phyloP scores from a whole-genome alignment of 2,797 vertebrate species.

The Ctenochaetus hawaiiensis region DNA sequence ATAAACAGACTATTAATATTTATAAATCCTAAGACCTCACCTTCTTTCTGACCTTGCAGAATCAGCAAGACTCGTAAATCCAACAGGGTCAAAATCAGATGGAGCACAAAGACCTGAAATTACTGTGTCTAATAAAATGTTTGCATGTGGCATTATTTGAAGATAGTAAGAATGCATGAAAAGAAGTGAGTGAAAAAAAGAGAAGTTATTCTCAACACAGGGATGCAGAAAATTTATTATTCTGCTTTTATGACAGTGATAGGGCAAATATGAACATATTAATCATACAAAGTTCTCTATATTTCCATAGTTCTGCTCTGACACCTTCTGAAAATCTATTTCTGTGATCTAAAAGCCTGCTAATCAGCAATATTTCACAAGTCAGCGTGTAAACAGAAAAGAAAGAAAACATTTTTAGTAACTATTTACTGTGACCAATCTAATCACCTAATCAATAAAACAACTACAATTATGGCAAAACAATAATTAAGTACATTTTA shows the following conservation, averaged over 20 bases:
- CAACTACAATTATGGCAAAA: conserved; percentile 33
- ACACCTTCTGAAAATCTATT: neutral
- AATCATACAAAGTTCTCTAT: conserved; percentile 19
- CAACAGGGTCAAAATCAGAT: neutral
- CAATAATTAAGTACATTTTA: conserved; percentile 56
- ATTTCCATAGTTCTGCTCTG: conserved; percentile 13
- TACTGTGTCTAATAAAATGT: neutral
- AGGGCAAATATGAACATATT: conserved; percentile 24
- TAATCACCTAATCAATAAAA: conserved; percentile 14
- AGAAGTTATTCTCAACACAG: conserved; percentile 11
- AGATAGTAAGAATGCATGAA: neutral
- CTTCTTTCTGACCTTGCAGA: neutral
- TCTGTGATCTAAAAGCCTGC: neutral
- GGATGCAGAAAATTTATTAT: conserved; percentile 64
- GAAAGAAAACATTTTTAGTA: conserved; percentile 6
- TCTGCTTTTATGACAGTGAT: conserved; percentile 22
- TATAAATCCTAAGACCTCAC: conserved; percentile 1
- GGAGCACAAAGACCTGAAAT: neutral
- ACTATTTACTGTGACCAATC: neutral
- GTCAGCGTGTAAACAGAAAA: conserved; percentile 40
- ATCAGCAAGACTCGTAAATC: neutral
- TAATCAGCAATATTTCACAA: conserved; percentile 27
- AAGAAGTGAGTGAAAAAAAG: conserved; percentile 11
- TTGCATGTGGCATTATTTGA: neutral
- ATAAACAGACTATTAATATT: neutral